A percentile compares a stretch with the other conserved stretches of the same genome.
phyloP scores from a whole-genome alignment of 2,113 vertebrate species.

The Murina feae region DNA sequence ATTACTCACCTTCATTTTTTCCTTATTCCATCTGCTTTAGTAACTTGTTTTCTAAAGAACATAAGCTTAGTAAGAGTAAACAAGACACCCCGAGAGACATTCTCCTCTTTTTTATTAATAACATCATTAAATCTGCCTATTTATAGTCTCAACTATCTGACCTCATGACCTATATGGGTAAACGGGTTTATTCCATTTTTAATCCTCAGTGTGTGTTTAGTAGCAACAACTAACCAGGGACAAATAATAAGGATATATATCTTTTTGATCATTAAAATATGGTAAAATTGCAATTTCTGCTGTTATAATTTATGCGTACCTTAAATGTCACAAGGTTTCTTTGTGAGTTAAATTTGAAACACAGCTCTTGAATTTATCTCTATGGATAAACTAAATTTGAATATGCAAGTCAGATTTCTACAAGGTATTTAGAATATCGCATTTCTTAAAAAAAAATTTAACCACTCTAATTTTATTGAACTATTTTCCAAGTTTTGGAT shows the following conservation, averaged over 20 bases:
- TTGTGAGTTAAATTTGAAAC: not conserved
- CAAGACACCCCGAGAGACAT: not conserved
- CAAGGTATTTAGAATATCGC: not conserved
- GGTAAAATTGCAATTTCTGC: not conserved
- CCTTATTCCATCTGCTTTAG: slow-evolving; percentile 54
- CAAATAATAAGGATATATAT: slow-evolving; percentile 61
- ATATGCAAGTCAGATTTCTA: not conserved
- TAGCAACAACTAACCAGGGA: slow-evolving; percentile 69
- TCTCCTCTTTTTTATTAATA: slow-evolving; percentile 47
- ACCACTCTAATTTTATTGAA: not conserved
- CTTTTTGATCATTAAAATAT: slow-evolving; percentile 63
- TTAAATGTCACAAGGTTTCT: not conserved
- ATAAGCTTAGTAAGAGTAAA: slow-evolving; percentile 11
- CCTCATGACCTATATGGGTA: slow-evolving; percentile 65
- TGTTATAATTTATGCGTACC: not conserved
- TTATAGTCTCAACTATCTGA: slow-evolving; percentile 76
- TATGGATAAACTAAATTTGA: slow-evolving; percentile 32
- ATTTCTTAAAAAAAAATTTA: not conserved
- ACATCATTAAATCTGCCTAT: slow-evolving; percentile 78
- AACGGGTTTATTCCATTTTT: slow-evolving; percentile 71
- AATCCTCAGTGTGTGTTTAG: slow-evolving; percentile 74
- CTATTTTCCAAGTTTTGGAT: not conserved
- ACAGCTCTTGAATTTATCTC: not conserved
- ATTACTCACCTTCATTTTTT: slow-evolving; percentile 12
- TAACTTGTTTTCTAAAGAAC: slow-evolving; percentile 54